phyloP scores from a whole-genome alignment of 2,113 vertebrate genomes.

The Nannobrachium achirus region DNA sequence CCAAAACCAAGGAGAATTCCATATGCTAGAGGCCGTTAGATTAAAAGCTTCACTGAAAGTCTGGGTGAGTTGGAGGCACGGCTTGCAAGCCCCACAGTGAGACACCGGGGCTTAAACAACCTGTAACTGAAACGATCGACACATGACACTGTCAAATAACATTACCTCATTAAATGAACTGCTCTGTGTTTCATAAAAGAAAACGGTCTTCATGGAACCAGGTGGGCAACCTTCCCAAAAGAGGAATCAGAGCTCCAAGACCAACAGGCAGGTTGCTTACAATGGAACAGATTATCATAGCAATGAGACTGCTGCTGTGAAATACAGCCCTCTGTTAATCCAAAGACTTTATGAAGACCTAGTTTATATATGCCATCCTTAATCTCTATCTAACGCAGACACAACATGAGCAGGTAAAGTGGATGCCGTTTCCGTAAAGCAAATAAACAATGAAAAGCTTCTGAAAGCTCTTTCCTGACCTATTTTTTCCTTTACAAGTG shows the following conservation, averaged over 20 bases:
- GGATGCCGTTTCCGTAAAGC: constrained; percentile 10
- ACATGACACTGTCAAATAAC: background rate
- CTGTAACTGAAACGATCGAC: too few relatives aligned
- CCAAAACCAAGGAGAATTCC: background rate
- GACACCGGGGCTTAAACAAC: too few relatives aligned
- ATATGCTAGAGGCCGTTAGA: constrained; percentile 29
- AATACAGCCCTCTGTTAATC: background rate
- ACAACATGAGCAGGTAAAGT: background rate
- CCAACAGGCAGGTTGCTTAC: constrained; percentile 8
- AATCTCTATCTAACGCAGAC: background rate
- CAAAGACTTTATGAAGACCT: background rate
- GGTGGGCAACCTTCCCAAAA: constrained; percentile 7
- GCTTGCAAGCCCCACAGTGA: background rate
- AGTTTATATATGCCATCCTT: background rate
- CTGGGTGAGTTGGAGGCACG: background rate
- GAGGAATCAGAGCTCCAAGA: background rate
- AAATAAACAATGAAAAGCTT: constrained; percentile 14
- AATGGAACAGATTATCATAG: constrained; percentile 2
- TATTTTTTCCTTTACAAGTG: constrained; percentile 55
- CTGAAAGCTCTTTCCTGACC: constrained; percentile 36
- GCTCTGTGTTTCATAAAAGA: background rate
- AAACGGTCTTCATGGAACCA: background rate
- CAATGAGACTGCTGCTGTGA: background rate
- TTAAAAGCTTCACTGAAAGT: constrained; percentile 25
- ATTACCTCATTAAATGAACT: background rate